Base-by-base conservation (phyloP, 2,797 vertebrate genomes). In the Arnoldichthys spilopterus region DNA sequence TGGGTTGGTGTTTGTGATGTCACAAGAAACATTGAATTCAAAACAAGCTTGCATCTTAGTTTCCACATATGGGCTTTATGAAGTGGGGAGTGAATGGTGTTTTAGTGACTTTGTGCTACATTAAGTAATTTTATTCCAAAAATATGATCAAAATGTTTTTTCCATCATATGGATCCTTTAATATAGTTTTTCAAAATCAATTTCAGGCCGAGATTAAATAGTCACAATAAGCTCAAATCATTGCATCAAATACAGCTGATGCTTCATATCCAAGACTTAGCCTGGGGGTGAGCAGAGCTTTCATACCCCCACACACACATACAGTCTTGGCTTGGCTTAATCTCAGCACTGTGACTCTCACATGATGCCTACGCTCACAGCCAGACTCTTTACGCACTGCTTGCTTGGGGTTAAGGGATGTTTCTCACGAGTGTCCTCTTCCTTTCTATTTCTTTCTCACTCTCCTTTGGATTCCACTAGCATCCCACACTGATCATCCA, bases 271-370 rank as follows among this genome's bases (percentile, higher is more conserved):
- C 16, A 8, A 32, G 28, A 30, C 58, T 32, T 30, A 61, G 54
- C 54, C 54, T 58, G 22, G 6, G 56, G 56, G 15, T 7, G 5
- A 4, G 34, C 34, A 40, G n/a, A 47, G 2, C 24, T 4, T 3
- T 11, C 58, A 47, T 1, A 30, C 56, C 8, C n/a, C 3, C 34
- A 62, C 24, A 20, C 58, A 43, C 62, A 62, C 24, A 63, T 20
- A 64, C 56, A 18, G 22, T 72, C 51, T 58, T 73, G 32, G 70
- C 61, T 18, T 86, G 32, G 70, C 61, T 18, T 86, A 86, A 86
- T 84, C 81, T 59, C 81, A 77, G 70, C 72, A 78, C 61, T 80
- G 83, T 86, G 85, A 86, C 85, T 85, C 83, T 86, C 85, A 86
- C 85, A 86, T 86, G 85, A 86, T 78, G 72, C 62, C 13, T 26